These are phyloP conservation scores for Melinopterus prodromus DNA, from an alignment of 2,888 invertebrate genomes.

Conservation along the genomic window DNA sequence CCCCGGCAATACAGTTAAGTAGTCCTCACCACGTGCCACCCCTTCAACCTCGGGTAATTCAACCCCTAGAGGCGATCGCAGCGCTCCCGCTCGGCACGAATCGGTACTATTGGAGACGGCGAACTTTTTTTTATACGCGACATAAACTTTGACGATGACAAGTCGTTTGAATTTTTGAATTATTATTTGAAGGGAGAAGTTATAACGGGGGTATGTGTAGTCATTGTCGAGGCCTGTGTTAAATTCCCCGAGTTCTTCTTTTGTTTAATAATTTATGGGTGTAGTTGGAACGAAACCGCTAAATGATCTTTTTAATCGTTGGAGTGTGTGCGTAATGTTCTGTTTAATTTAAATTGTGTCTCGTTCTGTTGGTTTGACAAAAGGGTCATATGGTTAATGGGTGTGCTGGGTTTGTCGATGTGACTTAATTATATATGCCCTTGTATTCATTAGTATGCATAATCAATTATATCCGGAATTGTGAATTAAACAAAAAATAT, in stretches of 20 bases:
- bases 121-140: conserved; percentile 17
- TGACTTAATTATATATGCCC: not conserved
- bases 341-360: conserved; percentile 19
- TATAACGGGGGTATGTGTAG: not conserved
- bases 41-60: not conserved
- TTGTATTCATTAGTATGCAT: not conserved
- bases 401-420: not conserved
- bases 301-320: conserved; percentile 22
- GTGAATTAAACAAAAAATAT: too few species aligned
- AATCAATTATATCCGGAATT: not conserved
- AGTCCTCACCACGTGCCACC: conserved; percentile 25
- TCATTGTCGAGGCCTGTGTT: not conserved
- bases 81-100: not conserved
- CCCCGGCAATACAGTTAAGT: conserved; percentile 47
- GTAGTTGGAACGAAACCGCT: not conserved
- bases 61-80: conserved; percentile 7
- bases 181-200: conserved; percentile 6
- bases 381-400: conserved; percentile 12
- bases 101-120: not conserved
- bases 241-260: not conserved
- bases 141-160: conserved; percentile 16
- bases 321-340: not conserved
- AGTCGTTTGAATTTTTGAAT: conserved; percentile 24
- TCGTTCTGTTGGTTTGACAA: conserved; percentile 8
- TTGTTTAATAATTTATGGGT: conserved; percentile 4